Conservation (phyloP, 2,113 vertebrate genomes). For the Ptilorrhoa leucosticta region DNA sequence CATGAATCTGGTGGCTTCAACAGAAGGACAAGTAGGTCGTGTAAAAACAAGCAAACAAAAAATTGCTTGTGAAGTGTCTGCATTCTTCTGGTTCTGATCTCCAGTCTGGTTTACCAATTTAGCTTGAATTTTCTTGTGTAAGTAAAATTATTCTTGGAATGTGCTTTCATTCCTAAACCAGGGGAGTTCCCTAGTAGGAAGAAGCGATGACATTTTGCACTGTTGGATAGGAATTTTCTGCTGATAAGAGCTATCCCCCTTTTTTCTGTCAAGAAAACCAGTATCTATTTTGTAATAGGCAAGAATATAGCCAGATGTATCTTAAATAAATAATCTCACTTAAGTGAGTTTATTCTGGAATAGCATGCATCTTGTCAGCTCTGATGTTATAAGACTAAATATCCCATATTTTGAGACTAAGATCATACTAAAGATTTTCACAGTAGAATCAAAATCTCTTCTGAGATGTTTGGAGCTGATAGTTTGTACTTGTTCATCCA, state of each 20-base stretch:
- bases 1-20: background rate
- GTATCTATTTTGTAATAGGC: background rate
- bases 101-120: background rate
- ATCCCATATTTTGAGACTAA: background rate
- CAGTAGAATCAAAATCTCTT: background rate
- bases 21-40: background rate
- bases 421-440: background rate
- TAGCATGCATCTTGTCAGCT: background rate
- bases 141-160: background rate
- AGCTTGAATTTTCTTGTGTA: background rate
- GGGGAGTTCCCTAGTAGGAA: background rate
- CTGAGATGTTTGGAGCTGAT: background rate
- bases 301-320: background rate
- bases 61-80: background rate
- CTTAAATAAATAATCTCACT: background rate
- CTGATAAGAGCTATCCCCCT: background rate
- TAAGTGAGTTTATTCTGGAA: background rate
- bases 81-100: background rate
- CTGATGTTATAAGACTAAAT: background rate
- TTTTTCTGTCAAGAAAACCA: background rate
- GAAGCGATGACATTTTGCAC: background rate
- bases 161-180: accelerated
- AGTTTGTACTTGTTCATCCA: background rate
- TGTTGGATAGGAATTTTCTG: background rate
- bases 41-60: background rate